Evolutionary conservation across 2,113 vertebrate species (phyloP).

Genomic region (Xiphias gladius): DNA sequence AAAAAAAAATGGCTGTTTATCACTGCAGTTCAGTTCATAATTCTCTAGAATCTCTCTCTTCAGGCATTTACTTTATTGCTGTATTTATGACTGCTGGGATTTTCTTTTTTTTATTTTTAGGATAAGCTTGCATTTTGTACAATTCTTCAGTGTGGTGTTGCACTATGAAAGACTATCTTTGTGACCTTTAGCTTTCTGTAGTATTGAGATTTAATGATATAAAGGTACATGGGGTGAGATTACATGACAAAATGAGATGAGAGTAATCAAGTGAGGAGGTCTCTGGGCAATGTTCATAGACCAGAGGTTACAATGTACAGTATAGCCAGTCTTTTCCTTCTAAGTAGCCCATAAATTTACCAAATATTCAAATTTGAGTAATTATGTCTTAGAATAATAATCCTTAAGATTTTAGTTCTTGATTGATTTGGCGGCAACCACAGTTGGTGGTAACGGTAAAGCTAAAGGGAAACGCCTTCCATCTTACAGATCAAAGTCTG

Average conservation of each 20-base stretch:
- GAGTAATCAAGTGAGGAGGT: constrained; percentile 1
- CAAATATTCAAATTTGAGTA: no score
- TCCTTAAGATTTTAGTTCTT: no score
- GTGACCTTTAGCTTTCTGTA: constrained; percentile 29
- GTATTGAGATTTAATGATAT: not conserved
- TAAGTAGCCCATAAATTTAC: no score
- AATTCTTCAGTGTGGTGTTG: not conserved
- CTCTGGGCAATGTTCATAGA: no score
- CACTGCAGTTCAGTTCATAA: constrained; percentile 5
- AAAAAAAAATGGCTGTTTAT: constrained; percentile 35
- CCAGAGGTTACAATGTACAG: not conserved
- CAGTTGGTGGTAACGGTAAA: no score
- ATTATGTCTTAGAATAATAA: no score
- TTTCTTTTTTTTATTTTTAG: not conserved
- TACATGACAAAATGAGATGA: not conserved
- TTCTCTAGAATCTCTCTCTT: not conserved
- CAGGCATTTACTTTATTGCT: not conserved
- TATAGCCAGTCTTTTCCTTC: not conserved
- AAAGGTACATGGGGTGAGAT: not conserved
- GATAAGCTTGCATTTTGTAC: not conserved
- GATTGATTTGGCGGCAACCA: no score
- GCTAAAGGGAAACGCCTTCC: no score
- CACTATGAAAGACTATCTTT: not conserved
- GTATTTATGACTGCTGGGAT: not conserved
- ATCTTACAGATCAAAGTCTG: not conserved